These are phyloP conservation scores for Campylomormyrus numenius DNA, from an alignment of 2,113 vertebrate species.

Conservation along the genomic window DNA sequence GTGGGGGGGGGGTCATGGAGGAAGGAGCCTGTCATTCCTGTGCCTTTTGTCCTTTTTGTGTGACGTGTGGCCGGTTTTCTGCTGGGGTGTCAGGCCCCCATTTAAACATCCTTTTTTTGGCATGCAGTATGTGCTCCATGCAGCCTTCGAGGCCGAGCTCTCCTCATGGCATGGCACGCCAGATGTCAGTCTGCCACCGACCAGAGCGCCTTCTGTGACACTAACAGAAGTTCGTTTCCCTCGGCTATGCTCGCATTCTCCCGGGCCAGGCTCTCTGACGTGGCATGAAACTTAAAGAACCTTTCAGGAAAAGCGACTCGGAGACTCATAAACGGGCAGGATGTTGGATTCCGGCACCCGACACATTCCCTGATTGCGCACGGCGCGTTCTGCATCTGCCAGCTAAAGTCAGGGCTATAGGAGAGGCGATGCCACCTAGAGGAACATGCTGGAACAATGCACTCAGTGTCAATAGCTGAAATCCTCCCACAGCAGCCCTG, in stretches of 20 bases:
- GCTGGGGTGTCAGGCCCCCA: neutral
- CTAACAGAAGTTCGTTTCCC: neutral
- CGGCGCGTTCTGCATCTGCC: neutral
- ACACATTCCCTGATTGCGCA: neutral
- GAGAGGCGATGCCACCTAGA: neutral
- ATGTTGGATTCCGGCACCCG: neutral
- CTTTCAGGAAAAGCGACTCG: neutral
- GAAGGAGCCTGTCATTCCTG: constrained; percentile 15
- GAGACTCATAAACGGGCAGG: too few species aligned
- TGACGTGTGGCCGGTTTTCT: constrained; percentile 26
- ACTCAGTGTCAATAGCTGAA: too few species aligned
- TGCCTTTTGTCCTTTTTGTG: neutral
- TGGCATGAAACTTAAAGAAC: too few species aligned
- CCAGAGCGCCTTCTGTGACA: neutral
- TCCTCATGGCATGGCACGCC: neutral
- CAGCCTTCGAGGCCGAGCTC: neutral
- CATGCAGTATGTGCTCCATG: neutral
- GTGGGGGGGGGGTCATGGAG: neutral
- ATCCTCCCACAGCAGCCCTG: neutral
- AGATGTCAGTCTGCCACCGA: neutral
- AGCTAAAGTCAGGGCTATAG: neutral
- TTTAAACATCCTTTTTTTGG: neutral
- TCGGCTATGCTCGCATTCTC: neutral
- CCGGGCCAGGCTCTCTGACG: neutral
- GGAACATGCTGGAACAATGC: neutral